These are phyloP conservation scores for Drosophila varians DNA, from an alignment of 1,140 invertebrate genomes.

Conservation along the genomic window DNA sequence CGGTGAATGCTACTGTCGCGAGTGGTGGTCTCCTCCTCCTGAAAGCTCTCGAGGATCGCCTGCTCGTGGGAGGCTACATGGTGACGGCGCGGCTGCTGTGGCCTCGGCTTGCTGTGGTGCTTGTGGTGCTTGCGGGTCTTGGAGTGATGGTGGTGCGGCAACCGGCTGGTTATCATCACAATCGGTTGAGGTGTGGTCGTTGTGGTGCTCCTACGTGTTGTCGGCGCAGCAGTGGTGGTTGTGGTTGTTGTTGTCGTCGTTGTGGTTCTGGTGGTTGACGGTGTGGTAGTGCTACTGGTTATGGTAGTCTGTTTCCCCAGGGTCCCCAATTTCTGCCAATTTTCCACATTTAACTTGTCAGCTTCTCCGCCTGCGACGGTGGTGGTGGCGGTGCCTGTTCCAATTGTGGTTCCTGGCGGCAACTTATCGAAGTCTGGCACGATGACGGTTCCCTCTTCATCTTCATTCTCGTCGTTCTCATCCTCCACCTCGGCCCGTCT, in stretches of 20 bases:
- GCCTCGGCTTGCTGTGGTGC: conserved; percentile 54
- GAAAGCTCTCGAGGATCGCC: conserved; percentile 48
- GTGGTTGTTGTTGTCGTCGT: conserved; percentile 35
- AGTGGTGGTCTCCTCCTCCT: conserved; percentile 67
- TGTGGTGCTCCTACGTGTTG: conserved; percentile 18
- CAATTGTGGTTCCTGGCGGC: conserved; percentile 23
- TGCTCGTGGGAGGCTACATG: conserved; percentile 72
- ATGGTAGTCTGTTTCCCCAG: conserved; percentile 48
- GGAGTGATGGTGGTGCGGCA: conserved; percentile 38
- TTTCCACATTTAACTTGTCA: conserved; percentile 47
- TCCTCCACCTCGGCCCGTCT: conserved; percentile 40
- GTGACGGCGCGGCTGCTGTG: conserved; percentile 57
- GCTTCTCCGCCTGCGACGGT: not conserved
- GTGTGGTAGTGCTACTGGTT: conserved; percentile 20
- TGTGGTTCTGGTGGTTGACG: conserved; percentile 20
- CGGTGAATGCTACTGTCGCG: conserved; percentile 82
- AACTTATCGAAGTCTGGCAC: conserved; percentile 53
- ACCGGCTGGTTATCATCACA: conserved; percentile 12
- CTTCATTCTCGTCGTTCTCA: conserved; percentile 32
- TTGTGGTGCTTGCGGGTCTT: conserved; percentile 61
- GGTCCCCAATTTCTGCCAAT: conserved; percentile 67
- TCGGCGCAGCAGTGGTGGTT: conserved; percentile 27
- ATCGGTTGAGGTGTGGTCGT: conserved; percentile 21
- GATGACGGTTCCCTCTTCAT: conserved; percentile 35
- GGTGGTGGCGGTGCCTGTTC: conserved; percentile 12